Conservation (phyloP, 2,888 invertebrate species). For the Cartodere bifasciata region DNA sequence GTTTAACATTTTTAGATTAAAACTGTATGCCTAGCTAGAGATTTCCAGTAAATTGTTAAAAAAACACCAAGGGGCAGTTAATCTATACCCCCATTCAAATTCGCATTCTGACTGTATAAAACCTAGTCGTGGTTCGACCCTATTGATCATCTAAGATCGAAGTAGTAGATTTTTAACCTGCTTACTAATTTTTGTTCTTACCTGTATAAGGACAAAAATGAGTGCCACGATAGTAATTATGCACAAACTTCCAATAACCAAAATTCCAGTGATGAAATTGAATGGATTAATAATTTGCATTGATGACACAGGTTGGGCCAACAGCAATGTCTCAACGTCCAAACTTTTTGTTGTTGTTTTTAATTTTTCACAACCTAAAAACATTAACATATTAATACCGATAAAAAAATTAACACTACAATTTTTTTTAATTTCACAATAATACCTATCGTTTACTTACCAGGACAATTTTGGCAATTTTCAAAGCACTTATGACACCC, state of each 20-base stretch:
- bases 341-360: too few relatives aligned
- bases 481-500: slow-evolving; percentile 84
- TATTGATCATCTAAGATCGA: too few relatives aligned
- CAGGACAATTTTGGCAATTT: slow-evolving; percentile 77
- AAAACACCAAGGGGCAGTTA: too few relatives aligned
- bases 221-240: slow-evolving; percentile 57
- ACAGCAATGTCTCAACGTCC: slow-evolving; percentile 33
- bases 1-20: too few relatives aligned
- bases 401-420: too few relatives aligned
- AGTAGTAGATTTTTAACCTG: too few relatives aligned
- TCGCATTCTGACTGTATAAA: too few relatives aligned
- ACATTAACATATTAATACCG: too few relatives aligned
- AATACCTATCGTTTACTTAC: slow-evolving; percentile 34
- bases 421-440: neutral
- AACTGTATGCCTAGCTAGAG: too few relatives aligned
- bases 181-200: slow-evolving; percentile 28
- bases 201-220: slow-evolving; percentile 62
- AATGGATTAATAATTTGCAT: slow-evolving; percentile 39
- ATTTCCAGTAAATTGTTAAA: too few relatives aligned
- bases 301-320: slow-evolving; percentile 33
- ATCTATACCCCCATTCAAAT: too few relatives aligned
- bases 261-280: slow-evolving; percentile 52
- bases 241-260: slow-evolving; percentile 53
- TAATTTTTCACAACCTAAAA: slow-evolving; percentile 34
- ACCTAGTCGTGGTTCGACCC: too few relatives aligned